Base-by-base conservation (phyloP, 2,113 vertebrate species). In the Lamprotornis superbus region DNA sequence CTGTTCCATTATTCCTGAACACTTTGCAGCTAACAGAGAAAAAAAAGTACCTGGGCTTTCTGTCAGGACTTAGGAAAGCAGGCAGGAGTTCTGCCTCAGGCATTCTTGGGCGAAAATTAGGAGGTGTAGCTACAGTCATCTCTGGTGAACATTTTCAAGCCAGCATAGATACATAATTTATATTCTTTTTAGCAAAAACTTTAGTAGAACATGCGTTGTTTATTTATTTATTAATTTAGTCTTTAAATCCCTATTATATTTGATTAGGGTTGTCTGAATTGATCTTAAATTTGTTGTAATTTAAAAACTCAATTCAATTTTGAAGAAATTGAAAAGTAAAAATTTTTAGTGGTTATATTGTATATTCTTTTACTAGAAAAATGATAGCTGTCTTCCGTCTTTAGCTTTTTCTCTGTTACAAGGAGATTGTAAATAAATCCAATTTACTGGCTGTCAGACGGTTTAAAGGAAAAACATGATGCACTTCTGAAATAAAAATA, bases 151-250 rank as follows among this genome's bases (percentile, higher is more conserved):
- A 47, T 53, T 73, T 94, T 63, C 27, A 84, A 97, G 49, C 24
- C 64, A 80, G 44, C 8, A 74, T 39, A 46, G 46, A 96, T 97
- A 71, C 83, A 96, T 97, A 94, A 98, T 97, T 97, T 81, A 39
- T 82, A 75, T 74, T 46, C 50, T 65, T 67, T 90, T 47, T 40
- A 80, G 61, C 15, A 70, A 61, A 70, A 39, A 15, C 11, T 88
- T 83, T 50, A 56, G 46, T 55, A 65, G 35, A 89, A 37, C 1
- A 13, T 44, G 5, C 27, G 89, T 88, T 93, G 30, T 64, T 40
- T 81, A 18, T 37, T 59, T 82, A 27, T 33, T 59, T 81, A 28
- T 47, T n/a, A n/a, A n/a, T n/a, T 40, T 63, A 31, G 42, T 55
- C 11, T 31, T 74, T 17, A 78, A 71, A 73, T 73, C 3, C 3